Conservation (phyloP, 2,888 invertebrate genomes). For the Physocephala rufipes region DNA sequence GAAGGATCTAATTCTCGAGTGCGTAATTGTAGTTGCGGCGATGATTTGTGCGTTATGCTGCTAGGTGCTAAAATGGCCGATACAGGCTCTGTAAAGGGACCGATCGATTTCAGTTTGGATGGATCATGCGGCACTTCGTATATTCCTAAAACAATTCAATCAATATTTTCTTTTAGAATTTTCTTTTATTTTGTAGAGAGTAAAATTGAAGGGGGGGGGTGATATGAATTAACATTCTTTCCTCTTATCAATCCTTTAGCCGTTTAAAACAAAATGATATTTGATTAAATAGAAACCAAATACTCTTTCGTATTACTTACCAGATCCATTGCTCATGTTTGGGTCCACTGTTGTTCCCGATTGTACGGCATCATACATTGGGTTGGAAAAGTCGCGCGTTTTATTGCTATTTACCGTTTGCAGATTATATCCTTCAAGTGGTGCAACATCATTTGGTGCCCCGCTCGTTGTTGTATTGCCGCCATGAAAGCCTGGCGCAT, state of each 20-base stretch:
- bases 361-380: slow-evolving; percentile 94
- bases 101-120: slow-evolving; percentile 72
- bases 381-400: slow-evolving; percentile 94
- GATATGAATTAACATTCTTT: too few relatives aligned
- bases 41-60: slow-evolving; percentile 81
- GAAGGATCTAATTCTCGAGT: slow-evolving; percentile 84
- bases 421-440: slow-evolving; percentile 81
- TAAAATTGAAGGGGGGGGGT: not conserved
- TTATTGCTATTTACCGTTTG: slow-evolving; percentile 78
- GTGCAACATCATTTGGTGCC: slow-evolving; percentile 66
- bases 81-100: slow-evolving; percentile 70
- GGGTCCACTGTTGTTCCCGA: slow-evolving; percentile 70
- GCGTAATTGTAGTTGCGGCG: slow-evolving; percentile 77
- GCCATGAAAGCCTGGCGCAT: slow-evolving; percentile 69
- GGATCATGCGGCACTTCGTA: slow-evolving; percentile 85
- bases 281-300: too few relatives aligned
- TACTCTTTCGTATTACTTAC: slow-evolving; percentile 58
- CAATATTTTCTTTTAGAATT: not conserved
- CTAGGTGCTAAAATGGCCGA: slow-evolving; percentile 84
- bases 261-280: too few relatives aligned
- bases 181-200: not conserved
- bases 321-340: slow-evolving; percentile 71
- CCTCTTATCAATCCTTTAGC: too few relatives aligned
- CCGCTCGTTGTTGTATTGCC: slow-evolving; percentile 53
- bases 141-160: slow-evolving; percentile 69